Evolutionary conservation across 2,113 vertebrate species (phyloP).

Genomic region (Ranitomeya imitator): DNA sequence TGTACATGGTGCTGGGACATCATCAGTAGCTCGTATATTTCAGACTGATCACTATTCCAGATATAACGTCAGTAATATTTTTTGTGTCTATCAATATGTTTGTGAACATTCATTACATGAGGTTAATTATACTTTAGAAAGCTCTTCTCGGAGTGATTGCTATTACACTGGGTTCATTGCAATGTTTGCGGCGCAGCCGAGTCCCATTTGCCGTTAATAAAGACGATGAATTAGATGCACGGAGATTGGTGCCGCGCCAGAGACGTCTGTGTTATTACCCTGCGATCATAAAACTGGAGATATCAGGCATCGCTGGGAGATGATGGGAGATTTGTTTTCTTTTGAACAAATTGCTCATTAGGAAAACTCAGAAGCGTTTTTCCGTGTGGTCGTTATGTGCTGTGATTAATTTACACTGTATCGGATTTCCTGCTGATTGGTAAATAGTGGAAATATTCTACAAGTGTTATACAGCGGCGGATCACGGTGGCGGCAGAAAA

Average conservation of each 20-base stretch:
- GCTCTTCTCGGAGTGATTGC: background rate
- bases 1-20: background rate
- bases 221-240: constrained; percentile 19
- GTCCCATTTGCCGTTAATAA: constrained; percentile 9
- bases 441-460: background rate
- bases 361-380: background rate
- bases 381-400: background rate
- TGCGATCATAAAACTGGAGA: background rate
- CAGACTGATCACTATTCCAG: background rate
- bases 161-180: constrained; percentile 5
- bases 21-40: background rate
- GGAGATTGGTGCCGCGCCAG: background rate
- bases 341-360: constrained; percentile 37
- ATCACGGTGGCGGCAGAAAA: background rate
- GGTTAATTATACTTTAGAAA: constrained; percentile 31
- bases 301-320: background rate
- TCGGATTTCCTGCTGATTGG: background rate
- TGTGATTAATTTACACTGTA: background rate
- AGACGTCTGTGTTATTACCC: constrained; percentile 23
- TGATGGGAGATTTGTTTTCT: constrained; percentile 42
- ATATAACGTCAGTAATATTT: background rate
- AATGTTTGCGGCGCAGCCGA: background rate
- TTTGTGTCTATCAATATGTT: background rate
- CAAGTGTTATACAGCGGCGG: background rate
- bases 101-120: constrained; percentile 23